Conservation (phyloP, 2,888 invertebrate species). For the Caradrina kadenii region DNA sequence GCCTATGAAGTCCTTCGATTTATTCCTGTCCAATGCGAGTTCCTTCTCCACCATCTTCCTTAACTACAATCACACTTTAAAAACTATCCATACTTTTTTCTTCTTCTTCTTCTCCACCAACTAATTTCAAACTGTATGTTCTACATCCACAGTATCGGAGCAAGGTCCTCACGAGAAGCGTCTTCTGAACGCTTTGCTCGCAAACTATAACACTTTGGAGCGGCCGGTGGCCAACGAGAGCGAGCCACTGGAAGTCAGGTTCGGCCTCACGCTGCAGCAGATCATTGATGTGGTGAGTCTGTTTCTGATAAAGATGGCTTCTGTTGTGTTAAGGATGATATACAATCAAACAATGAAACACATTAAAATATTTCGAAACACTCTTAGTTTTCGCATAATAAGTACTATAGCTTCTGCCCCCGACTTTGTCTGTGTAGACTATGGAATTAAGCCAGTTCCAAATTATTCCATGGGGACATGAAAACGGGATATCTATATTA, state of each 20-base stretch:
- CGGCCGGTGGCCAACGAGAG: slow-evolving; percentile 98
- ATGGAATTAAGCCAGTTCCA: too few species aligned
- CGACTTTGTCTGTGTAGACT: too few species aligned
- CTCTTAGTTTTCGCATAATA: too few species aligned
- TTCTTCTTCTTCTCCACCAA: not conserved
- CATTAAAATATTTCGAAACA: too few species aligned
- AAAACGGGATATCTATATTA: too few species aligned
- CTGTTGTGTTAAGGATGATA: slow-evolving; percentile 53
- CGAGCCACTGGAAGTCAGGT: slow-evolving; percentile 96
- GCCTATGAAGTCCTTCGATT: too few species aligned
- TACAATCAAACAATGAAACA: not conserved
- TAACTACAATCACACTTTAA: not conserved
- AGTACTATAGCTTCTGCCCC: too few species aligned
- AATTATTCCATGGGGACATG: too few species aligned
- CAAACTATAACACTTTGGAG: slow-evolving; percentile 96
- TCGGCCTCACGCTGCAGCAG: slow-evolving; percentile 97
- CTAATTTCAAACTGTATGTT: slow-evolving; percentile 37
- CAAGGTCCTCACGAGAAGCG: slow-evolving; percentile 97
- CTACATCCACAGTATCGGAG: slow-evolving; percentile 92
- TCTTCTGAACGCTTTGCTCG: slow-evolving; percentile 95
- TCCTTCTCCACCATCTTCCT: too few species aligned
- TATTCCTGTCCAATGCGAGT: too few species aligned
- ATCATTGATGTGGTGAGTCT: slow-evolving; percentile 98
- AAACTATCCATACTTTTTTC: too few species aligned
- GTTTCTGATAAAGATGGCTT: slow-evolving; percentile 20